Evolutionary conservation across 2,113 vertebrate species (phyloP).

Genomic region (Pollimyrus isidori): DNA sequence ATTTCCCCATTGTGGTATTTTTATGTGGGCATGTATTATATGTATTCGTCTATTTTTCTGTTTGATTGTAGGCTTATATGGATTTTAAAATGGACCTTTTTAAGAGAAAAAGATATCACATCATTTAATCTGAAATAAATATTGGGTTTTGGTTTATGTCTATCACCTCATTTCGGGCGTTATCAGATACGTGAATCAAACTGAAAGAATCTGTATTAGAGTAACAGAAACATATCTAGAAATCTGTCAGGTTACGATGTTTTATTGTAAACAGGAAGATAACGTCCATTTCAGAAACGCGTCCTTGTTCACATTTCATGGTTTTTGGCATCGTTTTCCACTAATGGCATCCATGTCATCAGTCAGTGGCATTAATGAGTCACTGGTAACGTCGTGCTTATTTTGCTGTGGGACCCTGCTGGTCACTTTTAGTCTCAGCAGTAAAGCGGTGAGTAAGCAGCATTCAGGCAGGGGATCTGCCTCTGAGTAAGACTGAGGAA

Average conservation of each 20-base stretch:
- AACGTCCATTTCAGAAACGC: not conserved
- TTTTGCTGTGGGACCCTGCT: conserved; percentile 30
- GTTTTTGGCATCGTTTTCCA: not conserved
- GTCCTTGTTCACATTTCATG: not conserved
- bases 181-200: not conserved
- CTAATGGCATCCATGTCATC: not conserved
- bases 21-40: not conserved
- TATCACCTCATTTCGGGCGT: not conserved
- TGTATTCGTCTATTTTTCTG: not conserved
- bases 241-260: not conserved
- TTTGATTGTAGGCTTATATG: not conserved
- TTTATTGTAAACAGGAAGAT: not conserved
- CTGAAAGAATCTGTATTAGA: not conserved
- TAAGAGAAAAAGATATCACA: not conserved
- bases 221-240: not conserved
- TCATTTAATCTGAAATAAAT: not conserved
- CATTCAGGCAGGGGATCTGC: conserved; percentile 36
- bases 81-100: not conserved
- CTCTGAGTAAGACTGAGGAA: conserved; percentile 34
- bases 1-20: not conserved
- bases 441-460: conserved; percentile 57
- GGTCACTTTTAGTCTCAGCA: conserved; percentile 38
- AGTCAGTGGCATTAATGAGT: not conserved
- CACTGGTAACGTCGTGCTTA: not conserved
- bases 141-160: not conserved